Base-by-base conservation (phyloP, 2,113 vertebrate genomes). In the Emydocephalus ijimae region DNA sequence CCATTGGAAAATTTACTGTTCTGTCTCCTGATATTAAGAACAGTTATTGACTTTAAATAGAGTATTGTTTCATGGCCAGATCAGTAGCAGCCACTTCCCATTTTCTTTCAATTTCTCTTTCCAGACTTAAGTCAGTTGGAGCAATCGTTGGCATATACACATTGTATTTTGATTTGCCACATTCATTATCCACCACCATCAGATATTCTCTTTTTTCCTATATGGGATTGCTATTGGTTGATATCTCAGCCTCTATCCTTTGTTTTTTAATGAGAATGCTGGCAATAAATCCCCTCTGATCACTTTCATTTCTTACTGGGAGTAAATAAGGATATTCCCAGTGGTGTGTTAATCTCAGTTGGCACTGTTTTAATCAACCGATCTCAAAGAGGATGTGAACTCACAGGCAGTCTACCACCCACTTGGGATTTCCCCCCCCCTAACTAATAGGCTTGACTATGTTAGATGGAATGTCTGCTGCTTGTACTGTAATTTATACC, bases 41-140 rank as follows among this genome's bases (percentile, higher is more conserved):
- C 97, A 98, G 97, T 98, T 95, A 97, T 91, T 12, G 57, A 21
- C 74, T 93, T 94, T 98, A 96, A 98, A 98, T 96, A 95, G 94
- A 88, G 50, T 96, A 97, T 97, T 98, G 97, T 97, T 97, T 96
- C 91, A 89, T 0, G 85, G 97, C 97, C 97, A 97, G 96, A 95
- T 96, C 94, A 92, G 97, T 97, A 97, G 97, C 97, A 97, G 97
- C 95, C 92, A 81, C 95, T 85, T 96, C 91, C 59, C 92, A 74
- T 20, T 50, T 92, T 92, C 91, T 95, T 96, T 50, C 26, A 95
- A 88, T 57, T 26, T 94, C 91, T 0, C 64, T 88, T 81, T 96
- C 81, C 93, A 87, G 50, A 91, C 50, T 96, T 59, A 29, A 29
- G 93, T 91, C 95, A 85, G 3, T 89, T 90, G n/a, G 94, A 96